These are phyloP conservation scores for Lepidostoma basale DNA, from an alignment of 1,140 invertebrate genomes.

Conservation along the genomic window DNA sequence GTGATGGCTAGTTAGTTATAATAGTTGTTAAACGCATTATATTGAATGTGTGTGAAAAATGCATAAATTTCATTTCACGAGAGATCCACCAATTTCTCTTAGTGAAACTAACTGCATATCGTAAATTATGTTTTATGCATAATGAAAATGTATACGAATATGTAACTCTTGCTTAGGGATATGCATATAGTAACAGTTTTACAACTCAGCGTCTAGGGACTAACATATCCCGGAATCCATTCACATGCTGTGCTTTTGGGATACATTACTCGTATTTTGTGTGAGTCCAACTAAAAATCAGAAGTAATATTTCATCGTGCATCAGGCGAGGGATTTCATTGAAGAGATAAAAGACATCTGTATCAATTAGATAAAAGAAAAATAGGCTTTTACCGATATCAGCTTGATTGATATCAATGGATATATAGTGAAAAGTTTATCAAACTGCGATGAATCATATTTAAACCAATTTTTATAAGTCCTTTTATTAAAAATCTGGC, in stretches of 20 bases:
- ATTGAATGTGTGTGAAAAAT: no score
- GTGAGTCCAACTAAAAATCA: background rate
- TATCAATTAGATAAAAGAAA: background rate
- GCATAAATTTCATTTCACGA: no score
- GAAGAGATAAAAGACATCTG: background rate
- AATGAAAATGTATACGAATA: background rate
- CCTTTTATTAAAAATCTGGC: background rate
- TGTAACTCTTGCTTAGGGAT: background rate
- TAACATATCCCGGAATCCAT: background rate
- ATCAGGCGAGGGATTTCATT: background rate
- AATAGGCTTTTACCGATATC: background rate
- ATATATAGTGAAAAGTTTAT: background rate
- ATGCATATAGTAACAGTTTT: background rate
- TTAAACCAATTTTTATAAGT: background rate
- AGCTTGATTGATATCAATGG: background rate
- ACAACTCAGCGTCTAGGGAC: background rate
- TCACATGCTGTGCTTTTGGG: background rate
- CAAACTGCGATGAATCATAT: background rate
- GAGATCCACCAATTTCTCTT: background rate
- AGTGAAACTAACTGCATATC: background rate
- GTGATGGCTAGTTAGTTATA: no score
- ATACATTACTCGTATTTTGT: slow-evolving; percentile 1
- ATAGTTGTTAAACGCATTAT: no score
- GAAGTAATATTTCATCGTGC: background rate
- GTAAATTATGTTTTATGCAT: background rate